Percentiles rank a stretch among this genome's conserved stretches.
phyloP scores from a whole-genome alignment of 2,797 vertebrate species.

The Xerus rutilus region DNA sequence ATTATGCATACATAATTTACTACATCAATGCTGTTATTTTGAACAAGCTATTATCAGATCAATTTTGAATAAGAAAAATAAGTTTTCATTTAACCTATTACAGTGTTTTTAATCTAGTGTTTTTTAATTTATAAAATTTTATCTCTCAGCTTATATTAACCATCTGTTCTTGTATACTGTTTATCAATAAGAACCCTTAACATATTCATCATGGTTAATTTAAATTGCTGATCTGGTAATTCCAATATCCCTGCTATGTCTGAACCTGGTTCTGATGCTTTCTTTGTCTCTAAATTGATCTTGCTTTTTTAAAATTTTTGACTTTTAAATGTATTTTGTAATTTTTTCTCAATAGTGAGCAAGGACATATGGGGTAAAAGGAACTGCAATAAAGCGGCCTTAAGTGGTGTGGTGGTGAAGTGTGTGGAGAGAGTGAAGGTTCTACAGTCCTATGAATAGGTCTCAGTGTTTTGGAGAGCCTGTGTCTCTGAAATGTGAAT shows the following conservation, averaged over 20 bases:
- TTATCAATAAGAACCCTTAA: neutral
- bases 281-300: neutral
- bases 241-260: neutral
- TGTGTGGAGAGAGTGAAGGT: neutral
- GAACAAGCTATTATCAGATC: neutral
- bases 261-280: neutral
- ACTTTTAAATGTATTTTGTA: neutral
- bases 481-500: neutral
- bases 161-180: neutral
- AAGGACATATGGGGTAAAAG: neutral
- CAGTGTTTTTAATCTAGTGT: neutral
- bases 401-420: neutral
- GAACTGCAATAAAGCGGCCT: neutral
- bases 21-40: neutral
- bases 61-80: neutral
- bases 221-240: neutral
- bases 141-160: neutral
- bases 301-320: neutral
- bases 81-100: neutral
- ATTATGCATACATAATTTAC: too few relatives aligned
- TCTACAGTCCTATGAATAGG: neutral
- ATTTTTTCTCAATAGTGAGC: neutral
- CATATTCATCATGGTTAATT: neutral
- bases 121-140: conserved; percentile 27
- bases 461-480: neutral